Evolutionary conservation across 2,113 vertebrate species (phyloP), one percentile per base, ranked within the genome.

Genomic region (Sinosuthora webbiana): DNA sequence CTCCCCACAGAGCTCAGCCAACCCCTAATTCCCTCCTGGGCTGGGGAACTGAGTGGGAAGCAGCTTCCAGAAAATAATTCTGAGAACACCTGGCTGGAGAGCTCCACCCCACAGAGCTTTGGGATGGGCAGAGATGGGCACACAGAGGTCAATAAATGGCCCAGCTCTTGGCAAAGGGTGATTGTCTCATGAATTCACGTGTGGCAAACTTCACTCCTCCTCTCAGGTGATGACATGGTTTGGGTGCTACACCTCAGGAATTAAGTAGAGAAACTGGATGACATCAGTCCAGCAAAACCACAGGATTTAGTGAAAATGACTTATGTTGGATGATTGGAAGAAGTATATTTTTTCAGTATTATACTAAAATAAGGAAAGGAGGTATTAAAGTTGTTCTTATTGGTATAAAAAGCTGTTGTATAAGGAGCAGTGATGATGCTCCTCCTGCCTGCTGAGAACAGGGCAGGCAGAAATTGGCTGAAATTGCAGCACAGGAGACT

Each of bases 271-370:
- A 70, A 79, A 82, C 4, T 19, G 27, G 47, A 67, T 56, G 65
- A 56, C 57, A 78, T 57, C 70, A 63, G 4, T 16, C 18, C 42
- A 67, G 59, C n/a, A 85, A 63, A 91, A 74, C 0, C 35, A 41
- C 5, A 6, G 47, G 52, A 35, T 63, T 74, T 31, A 45, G 55
- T 13, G 49, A 65, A 77, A 65, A 56, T 1, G 18, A 33, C 10
- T 55, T 53, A 11, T 0, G 4, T 17, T 7, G 22, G 63, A 49
- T 0, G 0, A 60, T 0, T 62, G 22, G 47, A 67, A 62, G 23
- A 89, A 67, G 21, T 11, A 3, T 59, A 13, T 62, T 74, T 79
- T 87, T 84, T 64, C 60, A 65, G 22, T 13, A 19, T 49, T 37
- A 44, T 13, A 33, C 4, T 87, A 37, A 74, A 87, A 50, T 14